Conservation (phyloP, 2,797 vertebrate species). For the Columba guinea region DNA sequence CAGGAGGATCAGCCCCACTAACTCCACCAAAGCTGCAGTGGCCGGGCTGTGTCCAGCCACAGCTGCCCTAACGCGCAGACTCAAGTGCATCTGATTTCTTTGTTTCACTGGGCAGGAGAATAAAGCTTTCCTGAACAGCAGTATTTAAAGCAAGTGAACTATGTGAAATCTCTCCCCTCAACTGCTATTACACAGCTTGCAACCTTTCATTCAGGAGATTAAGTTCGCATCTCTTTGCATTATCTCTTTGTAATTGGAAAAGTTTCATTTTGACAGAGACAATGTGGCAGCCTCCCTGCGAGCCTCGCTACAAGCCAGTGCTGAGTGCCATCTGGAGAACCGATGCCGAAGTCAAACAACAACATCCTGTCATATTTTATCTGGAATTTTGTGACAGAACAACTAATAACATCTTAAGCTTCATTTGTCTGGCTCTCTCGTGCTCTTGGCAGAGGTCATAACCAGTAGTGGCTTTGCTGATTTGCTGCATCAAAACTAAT, state of each 20-base stretch:
- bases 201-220: constrained; percentile 79
- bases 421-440: constrained; percentile 73
- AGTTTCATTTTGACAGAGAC: constrained; percentile 77
- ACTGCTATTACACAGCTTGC: constrained; percentile 77
- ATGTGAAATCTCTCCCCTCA: constrained; percentile 65
- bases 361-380: constrained; percentile 76
- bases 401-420: constrained; percentile 76
- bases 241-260: constrained; percentile 80
- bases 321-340: constrained; percentile 79
- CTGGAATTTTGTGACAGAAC: constrained; percentile 73
- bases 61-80: neutral
- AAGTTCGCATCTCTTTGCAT: constrained; percentile 77
- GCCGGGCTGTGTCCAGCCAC: neutral
- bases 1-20: neutral
- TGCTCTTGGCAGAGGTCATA: constrained; percentile 80
- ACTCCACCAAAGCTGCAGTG: neutral
- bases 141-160: constrained; percentile 72
- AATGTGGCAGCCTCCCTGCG: constrained; percentile 76
- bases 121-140: constrained; percentile 54
- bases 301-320: constrained; percentile 74
- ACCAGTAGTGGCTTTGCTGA: constrained; percentile 77
- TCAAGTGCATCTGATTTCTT: constrained; percentile 30
- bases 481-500: constrained; percentile 79
- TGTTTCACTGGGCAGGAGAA: constrained; percentile 55
- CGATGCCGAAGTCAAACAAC: constrained; percentile 60